Evolutionary conservation across 2,888 invertebrate genomes (phyloP).

Genomic region (Calameuta pallipes): DNA sequence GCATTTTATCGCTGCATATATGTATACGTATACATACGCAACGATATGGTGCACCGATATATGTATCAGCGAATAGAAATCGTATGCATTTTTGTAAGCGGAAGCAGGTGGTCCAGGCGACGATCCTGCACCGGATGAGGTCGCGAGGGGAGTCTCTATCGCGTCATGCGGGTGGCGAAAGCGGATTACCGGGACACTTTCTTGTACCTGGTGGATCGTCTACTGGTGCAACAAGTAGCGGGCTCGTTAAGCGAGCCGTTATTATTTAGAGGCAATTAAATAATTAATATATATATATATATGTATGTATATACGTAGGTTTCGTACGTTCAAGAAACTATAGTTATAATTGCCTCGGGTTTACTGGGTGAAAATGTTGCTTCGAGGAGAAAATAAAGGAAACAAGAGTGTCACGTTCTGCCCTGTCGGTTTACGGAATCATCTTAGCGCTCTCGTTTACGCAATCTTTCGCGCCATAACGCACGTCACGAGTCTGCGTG

Average conservation of each 20-base stretch:
- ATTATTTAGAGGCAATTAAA: not conserved
- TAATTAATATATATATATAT: not conserved
- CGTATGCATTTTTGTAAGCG: not conserved
- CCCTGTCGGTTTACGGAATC: not conserved
- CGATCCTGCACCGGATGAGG: too few species aligned
- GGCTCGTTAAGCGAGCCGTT: not conserved
- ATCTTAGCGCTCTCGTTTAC: not conserved
- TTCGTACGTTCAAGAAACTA: not conserved
- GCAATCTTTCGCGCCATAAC: not conserved
- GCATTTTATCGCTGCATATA: not conserved
- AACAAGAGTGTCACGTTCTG: not conserved
- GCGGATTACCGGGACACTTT: not conserved
- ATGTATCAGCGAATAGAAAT: not conserved
- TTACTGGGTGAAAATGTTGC: not conserved
- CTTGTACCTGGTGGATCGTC: not conserved
- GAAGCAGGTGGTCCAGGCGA: not conserved
- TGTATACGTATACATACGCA: too few species aligned
- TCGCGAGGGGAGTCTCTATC: not conserved
- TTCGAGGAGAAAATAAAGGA: not conserved
- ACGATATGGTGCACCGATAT: too few species aligned
- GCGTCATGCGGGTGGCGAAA: not conserved
- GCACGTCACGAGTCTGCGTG: slow-evolving; percentile 13
- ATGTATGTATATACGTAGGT: not conserved
- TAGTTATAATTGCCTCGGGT: not conserved
- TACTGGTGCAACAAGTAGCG: not conserved